Evolutionary conservation across 2,797 vertebrate genomes (phyloP).

Genomic region (Taeniopygia guttata): DNA sequence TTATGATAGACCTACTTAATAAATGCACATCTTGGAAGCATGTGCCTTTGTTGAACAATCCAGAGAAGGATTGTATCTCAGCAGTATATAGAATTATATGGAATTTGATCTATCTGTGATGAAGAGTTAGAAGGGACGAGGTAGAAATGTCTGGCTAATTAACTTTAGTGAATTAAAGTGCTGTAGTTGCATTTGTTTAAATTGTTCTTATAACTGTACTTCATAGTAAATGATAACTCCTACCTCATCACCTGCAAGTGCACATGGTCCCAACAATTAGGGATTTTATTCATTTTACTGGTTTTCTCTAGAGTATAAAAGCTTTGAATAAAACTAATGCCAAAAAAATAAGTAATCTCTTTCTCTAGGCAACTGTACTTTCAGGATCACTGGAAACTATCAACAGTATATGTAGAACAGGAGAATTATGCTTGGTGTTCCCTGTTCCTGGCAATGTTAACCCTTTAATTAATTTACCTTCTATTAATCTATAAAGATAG

Average conservation of each 20-base stretch:
- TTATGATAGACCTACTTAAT: neutral
- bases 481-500: neutral
- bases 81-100: neutral
- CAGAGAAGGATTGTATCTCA: neutral
- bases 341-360: neutral
- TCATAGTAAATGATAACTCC: neutral
- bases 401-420: neutral
- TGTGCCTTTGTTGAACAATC: neutral
- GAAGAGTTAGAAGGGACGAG: neutral
- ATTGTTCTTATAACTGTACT: neutral
- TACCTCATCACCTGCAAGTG: neutral
- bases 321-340: neutral
- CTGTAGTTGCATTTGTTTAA: neutral
- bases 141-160: neutral
- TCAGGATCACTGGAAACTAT: neutral
- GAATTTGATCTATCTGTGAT: neutral
- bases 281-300: neutral
- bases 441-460: neutral
- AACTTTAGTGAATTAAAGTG: neutral
- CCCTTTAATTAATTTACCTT: neutral
- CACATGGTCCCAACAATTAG: neutral
- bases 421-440: neutral
- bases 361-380: neutral
- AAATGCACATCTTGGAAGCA: neutral
- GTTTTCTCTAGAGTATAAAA: neutral